Evolutionary conservation across 2,888 invertebrate species (phyloP), one percentile per base, ranked within the genome.

Genomic region (Epinotia bilunana): DNA sequence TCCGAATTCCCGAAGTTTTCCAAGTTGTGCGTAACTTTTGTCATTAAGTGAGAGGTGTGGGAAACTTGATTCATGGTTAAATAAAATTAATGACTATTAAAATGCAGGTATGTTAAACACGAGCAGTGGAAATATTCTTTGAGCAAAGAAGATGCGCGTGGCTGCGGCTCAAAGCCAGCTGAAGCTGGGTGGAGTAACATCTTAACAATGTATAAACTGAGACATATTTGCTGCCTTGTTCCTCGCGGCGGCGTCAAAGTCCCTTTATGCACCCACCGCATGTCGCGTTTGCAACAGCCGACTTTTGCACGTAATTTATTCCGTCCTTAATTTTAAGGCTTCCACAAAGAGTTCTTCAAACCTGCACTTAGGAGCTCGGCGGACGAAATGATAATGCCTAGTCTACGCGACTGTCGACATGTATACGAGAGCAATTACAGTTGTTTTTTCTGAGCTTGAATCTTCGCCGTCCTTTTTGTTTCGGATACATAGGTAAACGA

Each of bases 1-100:
- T 73, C 62, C 39, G 57, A 74, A 33, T 58, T 74, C 6, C 13
- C 23, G 43, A 74, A 74, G 63, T 74, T 74, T 74, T 64, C 64
- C 23, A 53, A 65, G 64, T 64, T 49, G 74, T 64, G 33, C 13
- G 58, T 65, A 70, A 71, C 70, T 71, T 74, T 57, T 60, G 60
- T 65, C 43, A 74, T 74, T 74, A 71, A 49, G 60, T 39, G 57
- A 49, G 58, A 6, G 53, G 60, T 74, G 64, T 53, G 18, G 16
- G n/a, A 43, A 64, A 46, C 58, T 60, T 61, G 55, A 65, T 65
- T 71, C 39, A 60, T 65, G 49, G 23, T 70, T 70, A 64, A 64
- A 60, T 33, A 72, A 58, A 65, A 57, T 60, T 58, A 53, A 64
- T 60, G 28, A 67, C 60, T 60, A 49, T 57, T 57, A 64, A 28